Base-by-base conservation (phyloP, 2,888 invertebrate species). In the Amphipoea oculea region DNA sequence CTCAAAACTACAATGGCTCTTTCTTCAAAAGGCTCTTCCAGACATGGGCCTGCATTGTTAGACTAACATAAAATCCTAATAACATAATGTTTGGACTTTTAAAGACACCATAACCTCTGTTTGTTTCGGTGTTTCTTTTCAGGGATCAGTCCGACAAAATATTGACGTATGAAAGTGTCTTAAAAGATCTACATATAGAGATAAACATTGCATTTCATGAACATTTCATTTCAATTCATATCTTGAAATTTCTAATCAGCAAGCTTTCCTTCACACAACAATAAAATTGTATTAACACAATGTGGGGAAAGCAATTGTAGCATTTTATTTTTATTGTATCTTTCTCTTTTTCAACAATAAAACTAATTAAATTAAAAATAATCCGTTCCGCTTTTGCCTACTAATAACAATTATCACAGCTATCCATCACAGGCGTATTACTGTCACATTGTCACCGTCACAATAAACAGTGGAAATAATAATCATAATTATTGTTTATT, bases 401-500 rank as follows among this genome's bases (percentile, higher is more conserved):
- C 4, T 51, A 40, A 72, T 67, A 42, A 60, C 12, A 40, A 66
- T 62, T 36, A 84, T 54, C 23, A 29, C 36, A 20, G 17, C 29
- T 36, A 62, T 51, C 45, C 54, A 57, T 72, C 65, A 81, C 4
- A 62, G 6, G 36, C 29, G 29, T 62, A 67, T 76, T 5, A 71
- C 70, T 83, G 67, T 71, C 86, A 51, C 29, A 62, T 65, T 60
- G 57, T 40, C n/a, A 14, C 57, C 36, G 29, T 73, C 66, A 83
- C 36, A 62, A 62, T 57, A 48, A 42, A 63, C 40, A 40, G 36
- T 71, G 4, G 42, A 20, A 57, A 62, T 70, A 69, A 83, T 73
- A 82, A 79, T 74, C 66, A 67, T 54, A 86, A 69, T 69, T 17
- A 73, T 73, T 54, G 65, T 74, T 40, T 63, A 75, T 51, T 69